Base-by-base conservation (phyloP, 1,140 invertebrate genomes). In the Spodoptera litura region DNA sequence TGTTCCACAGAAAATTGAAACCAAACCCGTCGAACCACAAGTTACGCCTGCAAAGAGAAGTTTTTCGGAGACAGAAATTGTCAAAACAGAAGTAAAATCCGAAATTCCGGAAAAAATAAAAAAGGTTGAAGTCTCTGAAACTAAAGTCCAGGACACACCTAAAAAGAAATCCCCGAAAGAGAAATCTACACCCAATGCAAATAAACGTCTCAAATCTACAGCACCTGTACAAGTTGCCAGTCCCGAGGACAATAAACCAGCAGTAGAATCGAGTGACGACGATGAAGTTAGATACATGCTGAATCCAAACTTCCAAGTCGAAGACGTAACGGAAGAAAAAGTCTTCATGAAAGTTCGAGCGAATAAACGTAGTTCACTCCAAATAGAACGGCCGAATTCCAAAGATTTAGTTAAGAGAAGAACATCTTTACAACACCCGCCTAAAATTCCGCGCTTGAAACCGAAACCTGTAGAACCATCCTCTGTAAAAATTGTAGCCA, bases 221-320 rank as follows among this genome's bases (percentile, higher is more conserved):
- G 31, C 78, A 4, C 87, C 86, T 64, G 31, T 62, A 44, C 38
- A 5, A 44, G 38, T 8, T 44, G 10, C 73, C 82, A 6, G 70
- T 81, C 9, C 75, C 80, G 81, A 83, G 9, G 79, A 85, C 6
- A 13, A 55, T 6, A 86, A 87, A 78, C 71, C 79, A 53, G 6
- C 64, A 0, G 58, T 76, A 0, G 88, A 91, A 73, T 87, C 88
- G 0, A 92, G 89, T 35, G 93, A 94, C 49, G 93, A 94, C 6
- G 92, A 94, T n/a, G 93, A 94, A 55, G 82, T 93, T 12, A 82
- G 92, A 15, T 94, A 94, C 66, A 94, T 94, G 93, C 73, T 94
- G 0, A 94, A 94, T 61, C 93, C 93, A 10, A 80, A 92, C 44
- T 91, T 88, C 35, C 89, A 89, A 86, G 58, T 80, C 11, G 86